A percentile compares a stretch with the other conserved stretches of the same genome.
Conservation (phyloP, 2,113 vertebrate genomes). For the Fregetta grallaria region DNA sequence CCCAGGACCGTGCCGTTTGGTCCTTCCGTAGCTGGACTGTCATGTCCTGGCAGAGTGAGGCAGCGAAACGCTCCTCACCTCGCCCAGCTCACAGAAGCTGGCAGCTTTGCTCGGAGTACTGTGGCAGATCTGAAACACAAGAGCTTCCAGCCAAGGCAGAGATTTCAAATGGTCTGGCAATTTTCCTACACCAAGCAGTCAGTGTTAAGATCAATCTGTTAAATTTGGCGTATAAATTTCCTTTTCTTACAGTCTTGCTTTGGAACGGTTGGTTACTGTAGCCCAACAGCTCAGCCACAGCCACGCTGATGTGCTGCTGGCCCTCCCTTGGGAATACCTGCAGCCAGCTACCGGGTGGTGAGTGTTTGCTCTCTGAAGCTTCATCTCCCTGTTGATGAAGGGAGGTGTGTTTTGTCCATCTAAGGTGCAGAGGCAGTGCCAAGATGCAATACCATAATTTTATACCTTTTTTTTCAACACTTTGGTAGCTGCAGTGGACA, state of each 20-base stretch:
- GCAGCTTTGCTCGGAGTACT: background rate
- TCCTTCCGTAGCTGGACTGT: background rate
- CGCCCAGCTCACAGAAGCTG: background rate
- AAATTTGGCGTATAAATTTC: background rate
- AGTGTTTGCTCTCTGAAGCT: background rate
- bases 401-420: background rate
- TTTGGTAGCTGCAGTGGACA: background rate
- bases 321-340: background rate
- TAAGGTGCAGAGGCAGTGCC: background rate
- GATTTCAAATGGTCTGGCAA: background rate
- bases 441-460: constrained; percentile 26
- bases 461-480: background rate
- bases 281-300: background rate
- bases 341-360: background rate
- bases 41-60: background rate
- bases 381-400: background rate
- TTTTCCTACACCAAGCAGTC: background rate
- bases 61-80: background rate
- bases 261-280: background rate
- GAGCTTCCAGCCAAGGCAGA: constrained; percentile 5
- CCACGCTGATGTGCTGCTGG: background rate
- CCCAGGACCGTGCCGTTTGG: background rate
- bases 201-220: background rate
- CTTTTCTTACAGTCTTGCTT: background rate
- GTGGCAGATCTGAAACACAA: background rate